Evolutionary conservation across 2,888 invertebrate genomes (phyloP), one percentile per base, ranked within the genome.

Genomic region (Endotricha flammealis): DNA sequence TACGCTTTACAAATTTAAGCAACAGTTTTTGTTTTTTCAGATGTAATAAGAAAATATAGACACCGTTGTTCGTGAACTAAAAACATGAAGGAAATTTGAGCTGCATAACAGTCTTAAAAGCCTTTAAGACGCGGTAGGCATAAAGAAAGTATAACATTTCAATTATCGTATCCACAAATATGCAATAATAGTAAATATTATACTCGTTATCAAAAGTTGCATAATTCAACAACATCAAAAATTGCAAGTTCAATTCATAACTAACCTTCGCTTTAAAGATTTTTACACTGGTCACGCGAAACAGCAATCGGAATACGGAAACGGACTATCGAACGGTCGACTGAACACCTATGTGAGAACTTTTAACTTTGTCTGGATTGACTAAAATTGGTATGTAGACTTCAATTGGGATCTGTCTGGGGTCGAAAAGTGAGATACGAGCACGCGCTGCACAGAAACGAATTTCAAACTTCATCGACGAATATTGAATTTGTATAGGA

Each of bases 201-300:
- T n/a, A n/a, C n/a, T n/a, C n/a, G n/a, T n/a, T n/a, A n/a, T n/a
- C n/a, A n/a, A n/a, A n/a, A n/a, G n/a, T n/a, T 6, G n/a, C 20
- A 6, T 20, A 20, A 20, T 6, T n/a, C 6, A 20, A 3, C 20
- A 20, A 20, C n/a, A 20, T 20, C 20, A 20, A 6, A 20, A 20
- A 20, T n/a, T 20, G 20, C 4, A n/a, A 20, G n/a, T 20, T 7
- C 2, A n/a, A 20, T 20, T 20, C 20, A 6, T 8, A 20, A 8
- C 20, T n/a, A 8, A 7, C n/a, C 8, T 20, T 20, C 20, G 20
- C n/a, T 4, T 20, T 20, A 20, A 20, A 20, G 20, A 8, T 20
- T 20, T 20, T 20, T 20, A 20, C 2, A 8, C 20, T 6, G 27
- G 39, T 36, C 39, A 39, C 42, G 39, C 39, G 31, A 39, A 25